Evolutionary conservation across 1,140 invertebrate species (phyloP).

Genomic region (Zaprionus vittiger): DNA sequence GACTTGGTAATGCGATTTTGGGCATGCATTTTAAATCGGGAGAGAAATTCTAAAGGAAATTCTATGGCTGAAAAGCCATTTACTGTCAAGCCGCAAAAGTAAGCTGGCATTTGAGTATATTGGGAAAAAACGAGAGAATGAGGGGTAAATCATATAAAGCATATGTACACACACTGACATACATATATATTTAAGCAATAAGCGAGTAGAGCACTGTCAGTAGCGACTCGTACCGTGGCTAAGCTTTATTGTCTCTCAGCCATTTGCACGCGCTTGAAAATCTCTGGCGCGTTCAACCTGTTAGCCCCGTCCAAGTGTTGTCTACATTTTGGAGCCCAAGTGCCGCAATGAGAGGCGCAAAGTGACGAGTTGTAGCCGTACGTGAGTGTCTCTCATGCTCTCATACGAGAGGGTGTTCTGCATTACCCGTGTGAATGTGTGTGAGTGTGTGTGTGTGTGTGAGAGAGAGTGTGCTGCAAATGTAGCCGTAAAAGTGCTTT

Average conservation of each 20-base stretch:
- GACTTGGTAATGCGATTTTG: conserved; percentile 60
- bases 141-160: conserved; percentile 4
- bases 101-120: conserved; percentile 70
- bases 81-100: conserved; percentile 61
- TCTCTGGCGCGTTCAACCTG: conserved; percentile 73
- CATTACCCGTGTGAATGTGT: conserved; percentile 29
- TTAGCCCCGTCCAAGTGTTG: conserved; percentile 50
- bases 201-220: conserved; percentile 5
- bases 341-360: conserved; percentile 38
- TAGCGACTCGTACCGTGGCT: conserved; percentile 18
- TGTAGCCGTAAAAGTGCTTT: conserved; percentile 79
- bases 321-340: conserved; percentile 36
- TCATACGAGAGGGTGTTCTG: conserved; percentile 7
- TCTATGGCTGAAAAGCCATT: conserved; percentile 68
- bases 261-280: conserved; percentile 66
- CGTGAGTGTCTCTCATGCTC: conserved; percentile 41
- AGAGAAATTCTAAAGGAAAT: conserved; percentile 22
- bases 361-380: conserved; percentile 27
- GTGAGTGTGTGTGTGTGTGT: conserved; percentile 28
- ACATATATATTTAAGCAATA: conserved; percentile 23
- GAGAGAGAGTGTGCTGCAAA: conserved; percentile 33
- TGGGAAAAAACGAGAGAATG: conserved; percentile 51
- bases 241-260: conserved; percentile 74
- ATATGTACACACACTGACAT: background rate
- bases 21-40: conserved; percentile 13